Evolutionary conservation across 2,888 invertebrate species (phyloP), one percentile per base, ranked within the genome.

Genomic region (Synanthedon vespiformis): DNA sequence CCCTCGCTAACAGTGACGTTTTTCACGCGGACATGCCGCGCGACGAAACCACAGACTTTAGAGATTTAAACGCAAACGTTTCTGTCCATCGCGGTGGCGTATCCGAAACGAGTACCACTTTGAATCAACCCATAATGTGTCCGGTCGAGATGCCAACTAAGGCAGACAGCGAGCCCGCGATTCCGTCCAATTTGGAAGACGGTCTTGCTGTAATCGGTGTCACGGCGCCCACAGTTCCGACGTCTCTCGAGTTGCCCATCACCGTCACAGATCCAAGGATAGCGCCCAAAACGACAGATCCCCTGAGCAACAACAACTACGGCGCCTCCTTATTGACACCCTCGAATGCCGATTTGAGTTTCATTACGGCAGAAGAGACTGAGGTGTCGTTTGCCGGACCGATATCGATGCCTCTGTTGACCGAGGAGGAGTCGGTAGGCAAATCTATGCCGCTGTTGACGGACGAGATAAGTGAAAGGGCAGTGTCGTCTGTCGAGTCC

Each of bases 61-160:
- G 89, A 55, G 89, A 90, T 47, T 80, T 92, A 14, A 83, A 90
- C 75, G 84, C 91, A 56, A 78, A 88, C 76, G 76, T 89, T 61
- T 69, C 89, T 54, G 70, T 89, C 63, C 77, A 89, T 75, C 89
- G 91, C 57, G 8, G 22, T 5, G 22, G 34, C 10, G 93, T 94
- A 0, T 89, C 92, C 3, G 94, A 94, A 73, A 94, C 94, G 0
- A 94, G 93, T 60, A 88, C 93, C 4, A 90, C 92, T 11, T 83
- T 94, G 13, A 90, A 94, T 67, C 93, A 92, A 73, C 93, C 95
- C 0, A 95, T 95, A 52, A 95, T 95, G 95, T 93, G 94, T 1
- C 92, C 94, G 0, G 77, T 93, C 27, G 94, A 94, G 74, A 89
- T 92, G 22, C 93, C 94, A 4, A 88, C 89, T 41, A 91, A 80